Percentiles rank a stretch among this genome's conserved stretches.
Conservation (phyloP, 2,797 vertebrate species). For the Luscinia megarhynchos region DNA sequence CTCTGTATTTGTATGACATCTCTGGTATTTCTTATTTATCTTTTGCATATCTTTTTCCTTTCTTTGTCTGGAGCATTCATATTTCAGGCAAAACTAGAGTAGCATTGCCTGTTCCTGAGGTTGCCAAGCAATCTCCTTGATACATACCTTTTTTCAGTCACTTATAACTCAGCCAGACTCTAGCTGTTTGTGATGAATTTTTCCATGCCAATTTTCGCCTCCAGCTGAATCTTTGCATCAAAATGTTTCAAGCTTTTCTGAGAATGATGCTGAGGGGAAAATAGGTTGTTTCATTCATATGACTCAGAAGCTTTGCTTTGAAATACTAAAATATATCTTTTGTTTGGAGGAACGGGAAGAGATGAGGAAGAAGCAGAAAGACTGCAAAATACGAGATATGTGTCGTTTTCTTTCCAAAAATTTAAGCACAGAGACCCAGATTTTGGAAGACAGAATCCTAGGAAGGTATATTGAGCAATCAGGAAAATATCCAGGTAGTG, state of each 20-base stretch:
- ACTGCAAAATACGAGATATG: background rate
- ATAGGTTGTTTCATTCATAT: background rate
- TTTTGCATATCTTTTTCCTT: background rate
- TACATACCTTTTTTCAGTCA: slow-evolving; percentile 14
- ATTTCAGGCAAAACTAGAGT: background rate
- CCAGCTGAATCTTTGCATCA: slow-evolving; percentile 41
- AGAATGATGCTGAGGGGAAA: background rate
- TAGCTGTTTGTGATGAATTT: slow-evolving; percentile 35
- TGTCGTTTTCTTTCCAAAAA: background rate
- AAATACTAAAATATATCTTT: background rate
- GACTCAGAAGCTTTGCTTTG: slow-evolving; percentile 3
- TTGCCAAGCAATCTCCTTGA: slow-evolving; percentile 13
- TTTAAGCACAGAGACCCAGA: background rate
- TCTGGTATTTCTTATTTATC: background rate
- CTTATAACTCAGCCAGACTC: slow-evolving; percentile 38
- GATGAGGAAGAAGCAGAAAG: background rate
- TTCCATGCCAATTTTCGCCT: slow-evolving; percentile 40
- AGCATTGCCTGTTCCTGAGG: background rate
- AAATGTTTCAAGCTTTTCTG: slow-evolving; percentile 24
- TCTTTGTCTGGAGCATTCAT: background rate
- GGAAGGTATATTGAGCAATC: background rate
- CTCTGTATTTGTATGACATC: background rate
- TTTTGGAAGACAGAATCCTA: background rate
- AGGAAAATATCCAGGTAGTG: background rate
- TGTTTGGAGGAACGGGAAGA: background rate